Evolutionary conservation across 2,797 vertebrate species (phyloP), one percentile per base, ranked within the genome.

Genomic region (Tapera naevia): DNA sequence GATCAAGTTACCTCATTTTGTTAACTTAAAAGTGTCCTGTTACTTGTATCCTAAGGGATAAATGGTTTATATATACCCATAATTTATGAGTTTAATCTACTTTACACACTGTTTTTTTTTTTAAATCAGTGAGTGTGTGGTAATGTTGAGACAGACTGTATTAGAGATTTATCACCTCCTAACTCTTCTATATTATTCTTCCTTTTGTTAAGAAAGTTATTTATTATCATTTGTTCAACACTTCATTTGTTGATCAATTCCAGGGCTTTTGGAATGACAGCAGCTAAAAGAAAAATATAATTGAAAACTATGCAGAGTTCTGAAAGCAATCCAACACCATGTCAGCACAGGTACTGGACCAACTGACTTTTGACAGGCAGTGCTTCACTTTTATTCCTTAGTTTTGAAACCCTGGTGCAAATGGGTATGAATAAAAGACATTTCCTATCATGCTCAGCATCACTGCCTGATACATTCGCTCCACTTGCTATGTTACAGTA

Each of bases 31-130:
- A 90, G 13, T 65, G 53, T 17, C 39, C 9, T 25, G n/a, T 74
- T 88, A 89, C 57, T 74, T 73, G 33, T 83, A 87, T 89, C 43
- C 65, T 73, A 61, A 89, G n/a, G 41, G 37, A 82, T 64, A 92
- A 79, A 92, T 66, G 17, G 24, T 51, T 94, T 90, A 67, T 73
- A 58, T 30, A 87, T 13, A 50, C 18, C 16, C 53, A 58, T 71
- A 83, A 92, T 76, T 88, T 92, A 91, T 74, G 57, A 37, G 10
- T 65, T 93, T 89, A 82, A 95, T 91, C 51, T 80, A 67, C 8
- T 82, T 85, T 48, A 73, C 37, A 45, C n/a, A 67, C 48, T 67
- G 37, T 67, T 75, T 51, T n/a, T 53, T 78, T 74, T 79, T 73
- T 53, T 7, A 11, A 81, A 70, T 75, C 28, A 65, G 41, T 73